Base-by-base conservation (phyloP, 2,113 vertebrate species). In the Mormyrus lacerda region DNA sequence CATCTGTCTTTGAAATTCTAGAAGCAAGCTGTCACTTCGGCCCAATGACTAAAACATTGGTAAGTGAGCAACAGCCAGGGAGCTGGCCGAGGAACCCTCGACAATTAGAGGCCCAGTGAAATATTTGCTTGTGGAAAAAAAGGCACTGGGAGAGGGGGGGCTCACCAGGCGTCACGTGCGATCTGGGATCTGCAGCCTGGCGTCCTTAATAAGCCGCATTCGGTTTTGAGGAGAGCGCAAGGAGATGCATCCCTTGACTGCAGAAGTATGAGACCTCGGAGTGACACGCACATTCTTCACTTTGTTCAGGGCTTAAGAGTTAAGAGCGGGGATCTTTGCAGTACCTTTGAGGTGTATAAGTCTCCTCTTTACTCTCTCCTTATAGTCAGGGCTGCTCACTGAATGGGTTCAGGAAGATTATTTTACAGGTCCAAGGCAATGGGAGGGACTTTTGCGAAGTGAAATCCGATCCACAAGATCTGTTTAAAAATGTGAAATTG, bases 1-100 rank as follows among this genome's bases (percentile, higher is more conserved):
- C 89, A 91, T 91, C 90, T 92, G 90, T 89, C 90, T 92, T 91
- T 90, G 89, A 92, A 90, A 92, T 90, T 89, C 84, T 45, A 88
- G 79, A 90, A 88, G 21, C 53, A 82, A 69, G 50, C 85, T 55
- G 19, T 91, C 87, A 90, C 65, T 89, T 87, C 69, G 9, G 84
- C 55, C 44, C 19, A 85, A n/a, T 47, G 73, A 53, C n/a, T 53
- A 89, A 88, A 73, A 90, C 53, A 65, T 76, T 35, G 61, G 48
- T 86, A 87, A 50, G 88, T 89, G 91, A 89, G 89, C 90, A 90
- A 88, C 87, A 44, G 53, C 51, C 24, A 50, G 76, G 45, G 76
- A 55, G 73, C 24, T 9, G 15, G 35, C 86, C 35, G 61, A 51
- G 35, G 88, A 58, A 82, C 55, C 76, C 45, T 21, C 61, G 87